Percentiles rank a stretch among this genome's conserved stretches.
phyloP scores from a whole-genome alignment of 2,113 vertebrate species.

The Zapus hudsonius region DNA sequence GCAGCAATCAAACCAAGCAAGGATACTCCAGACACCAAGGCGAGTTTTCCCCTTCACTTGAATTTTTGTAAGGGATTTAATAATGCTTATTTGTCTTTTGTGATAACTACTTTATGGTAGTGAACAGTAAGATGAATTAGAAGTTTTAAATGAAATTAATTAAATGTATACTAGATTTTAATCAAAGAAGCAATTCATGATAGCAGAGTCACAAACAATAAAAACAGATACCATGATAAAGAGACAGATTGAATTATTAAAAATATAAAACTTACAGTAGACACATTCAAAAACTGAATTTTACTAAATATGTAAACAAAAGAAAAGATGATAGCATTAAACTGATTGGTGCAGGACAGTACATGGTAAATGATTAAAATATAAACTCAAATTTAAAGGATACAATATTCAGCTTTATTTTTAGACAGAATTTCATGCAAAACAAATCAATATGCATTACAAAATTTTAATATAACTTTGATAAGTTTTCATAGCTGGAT shows the following conservation, averaged over 20 bases:
- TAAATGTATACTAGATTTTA: not conserved
- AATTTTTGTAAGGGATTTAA: not conserved
- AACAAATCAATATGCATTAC: not conserved
- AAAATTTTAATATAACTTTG: not conserved
- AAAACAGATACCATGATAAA: not conserved
- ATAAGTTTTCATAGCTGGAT: not conserved
- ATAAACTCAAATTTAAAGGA: not conserved
- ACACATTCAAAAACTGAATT: not conserved
- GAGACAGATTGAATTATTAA: not conserved
- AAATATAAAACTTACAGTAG: not conserved
- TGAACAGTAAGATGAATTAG: constrained; percentile 34
- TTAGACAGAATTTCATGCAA: not conserved
- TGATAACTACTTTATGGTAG: not conserved
- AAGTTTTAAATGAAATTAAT: not conserved
- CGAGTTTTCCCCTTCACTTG: not conserved
- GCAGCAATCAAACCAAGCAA: not conserved
- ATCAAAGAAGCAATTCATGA: not conserved
- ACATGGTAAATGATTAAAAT: not conserved
- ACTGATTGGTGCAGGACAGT: not conserved
- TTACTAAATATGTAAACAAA: not conserved
- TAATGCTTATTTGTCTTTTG: not conserved
- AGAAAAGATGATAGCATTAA: not conserved
- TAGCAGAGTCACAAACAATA: not conserved
- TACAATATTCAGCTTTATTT: not conserved
- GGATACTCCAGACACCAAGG: not conserved